These are phyloP conservation scores for Eulemur albifrons DNA, from an alignment of 2,797 vertebrate genomes.

Conservation along the genomic window DNA sequence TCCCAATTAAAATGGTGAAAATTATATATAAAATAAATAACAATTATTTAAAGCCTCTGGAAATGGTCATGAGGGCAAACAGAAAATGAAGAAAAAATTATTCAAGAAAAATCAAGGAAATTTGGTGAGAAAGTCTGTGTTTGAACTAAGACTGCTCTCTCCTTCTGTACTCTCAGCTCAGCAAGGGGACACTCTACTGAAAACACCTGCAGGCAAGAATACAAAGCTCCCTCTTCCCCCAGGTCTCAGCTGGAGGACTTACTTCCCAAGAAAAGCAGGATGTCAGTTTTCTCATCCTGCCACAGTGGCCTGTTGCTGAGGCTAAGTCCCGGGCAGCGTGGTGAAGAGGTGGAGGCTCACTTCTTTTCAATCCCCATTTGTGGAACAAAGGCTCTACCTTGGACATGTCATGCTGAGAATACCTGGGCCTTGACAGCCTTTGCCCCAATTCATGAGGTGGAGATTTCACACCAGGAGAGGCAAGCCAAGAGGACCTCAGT, in stretches of 20 bases:
- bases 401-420: not conserved
- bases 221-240: not conserved
- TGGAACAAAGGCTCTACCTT: not conserved
- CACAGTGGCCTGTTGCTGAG: not conserved
- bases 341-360: not conserved
- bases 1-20: conserved; percentile 7
- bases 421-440: not conserved
- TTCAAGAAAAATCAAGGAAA: not conserved
- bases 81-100: not conserved
- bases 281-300: not conserved
- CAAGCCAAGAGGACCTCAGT: not conserved
- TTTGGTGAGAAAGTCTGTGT: not conserved
- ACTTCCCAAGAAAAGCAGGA: not conserved
- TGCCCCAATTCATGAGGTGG: not conserved
- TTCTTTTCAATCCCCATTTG: not conserved
- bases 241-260: not conserved
- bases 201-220: not conserved
- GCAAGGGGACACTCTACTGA: not conserved
- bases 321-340: not conserved
- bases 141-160: not conserved
- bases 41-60: not conserved
- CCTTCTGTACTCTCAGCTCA: not conserved
- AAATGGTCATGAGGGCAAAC: not conserved
- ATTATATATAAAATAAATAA: not conserved
- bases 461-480: not conserved